Conservation (phyloP, 2,888 invertebrate species). For the Drosophila cognata region DNA sequence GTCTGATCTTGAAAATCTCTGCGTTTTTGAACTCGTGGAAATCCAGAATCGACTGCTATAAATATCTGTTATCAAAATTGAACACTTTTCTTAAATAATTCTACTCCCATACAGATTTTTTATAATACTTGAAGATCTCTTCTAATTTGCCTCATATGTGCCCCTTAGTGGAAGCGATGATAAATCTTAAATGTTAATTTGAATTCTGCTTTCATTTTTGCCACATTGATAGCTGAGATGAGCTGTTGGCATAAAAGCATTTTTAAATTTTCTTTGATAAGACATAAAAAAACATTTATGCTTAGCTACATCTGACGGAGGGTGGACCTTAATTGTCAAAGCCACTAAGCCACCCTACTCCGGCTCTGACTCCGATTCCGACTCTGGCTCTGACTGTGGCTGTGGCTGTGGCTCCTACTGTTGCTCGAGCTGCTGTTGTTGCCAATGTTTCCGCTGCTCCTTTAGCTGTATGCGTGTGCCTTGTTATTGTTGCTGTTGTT, state of each 20-base stretch:
- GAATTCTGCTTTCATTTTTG: not conserved
- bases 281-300: not conserved
- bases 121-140: too few relatives aligned
- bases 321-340: slow-evolving; percentile 3
- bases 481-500: slow-evolving; percentile 35
- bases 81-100: not conserved
- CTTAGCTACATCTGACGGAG: not conserved
- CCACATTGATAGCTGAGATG: not conserved
- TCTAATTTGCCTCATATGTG: not conserved
- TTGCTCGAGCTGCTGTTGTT: not conserved
- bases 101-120: rapidly evolving
- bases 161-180: too few relatives aligned
- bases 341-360: slow-evolving; percentile 1
- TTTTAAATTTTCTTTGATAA: not conserved
- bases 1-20: not conserved
- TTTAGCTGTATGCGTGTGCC: slow-evolving; percentile 20
- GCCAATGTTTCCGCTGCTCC: slow-evolving; percentile 2
- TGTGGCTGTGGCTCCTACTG: not conserved
- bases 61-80: not conserved
- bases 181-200: not conserved
- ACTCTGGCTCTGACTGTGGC: not conserved
- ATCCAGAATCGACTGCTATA: not conserved
- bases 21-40: not conserved
- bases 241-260: not conserved
- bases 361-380: too few relatives aligned